Evolutionary conservation across 2,888 invertebrate species (phyloP).

Genomic region (Ophion slaviceki): DNA sequence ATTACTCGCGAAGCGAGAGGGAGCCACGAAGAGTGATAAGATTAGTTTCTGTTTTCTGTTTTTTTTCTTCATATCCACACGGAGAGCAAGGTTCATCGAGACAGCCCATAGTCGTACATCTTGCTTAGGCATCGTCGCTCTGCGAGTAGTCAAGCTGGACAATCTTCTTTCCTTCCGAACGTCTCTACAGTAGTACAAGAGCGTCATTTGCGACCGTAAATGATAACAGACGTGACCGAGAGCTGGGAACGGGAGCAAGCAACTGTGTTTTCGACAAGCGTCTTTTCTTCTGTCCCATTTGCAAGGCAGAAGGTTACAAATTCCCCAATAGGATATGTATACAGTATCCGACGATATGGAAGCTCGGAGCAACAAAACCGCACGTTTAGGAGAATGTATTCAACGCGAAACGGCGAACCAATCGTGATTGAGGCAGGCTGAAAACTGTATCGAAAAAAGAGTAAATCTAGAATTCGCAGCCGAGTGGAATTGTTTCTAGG

Average conservation of each 20-base stretch:
- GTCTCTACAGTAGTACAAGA: not conserved
- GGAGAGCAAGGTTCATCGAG: slow-evolving; percentile 61
- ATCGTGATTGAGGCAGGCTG: not conserved
- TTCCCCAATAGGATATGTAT: not conserved
- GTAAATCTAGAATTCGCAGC: not conserved
- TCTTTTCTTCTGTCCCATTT: not conserved
- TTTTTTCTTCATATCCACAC: slow-evolving; percentile 10
- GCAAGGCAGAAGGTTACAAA: not conserved
- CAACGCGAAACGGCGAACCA: not conserved
- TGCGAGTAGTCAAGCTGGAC: not conserved
- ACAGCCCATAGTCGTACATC: not conserved
- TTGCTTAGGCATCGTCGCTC: not conserved
- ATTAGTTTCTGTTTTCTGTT: slow-evolving; percentile 37
- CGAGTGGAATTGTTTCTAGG: not conserved
- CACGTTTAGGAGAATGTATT: not conserved
- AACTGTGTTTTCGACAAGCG: not conserved
- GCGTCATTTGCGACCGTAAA: not conserved
- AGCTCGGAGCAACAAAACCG: not conserved
- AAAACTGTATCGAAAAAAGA: not conserved
- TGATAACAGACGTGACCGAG: not conserved
- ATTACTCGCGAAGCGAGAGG: not conserved
- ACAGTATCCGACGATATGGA: not conserved
- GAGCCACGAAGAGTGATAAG: slow-evolving; percentile 45
- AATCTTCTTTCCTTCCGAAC: not conserved
- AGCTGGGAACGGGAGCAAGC: not conserved